Base-by-base conservation (phyloP, 1,140 invertebrate genomes). In the Microplitis mediator region DNA sequence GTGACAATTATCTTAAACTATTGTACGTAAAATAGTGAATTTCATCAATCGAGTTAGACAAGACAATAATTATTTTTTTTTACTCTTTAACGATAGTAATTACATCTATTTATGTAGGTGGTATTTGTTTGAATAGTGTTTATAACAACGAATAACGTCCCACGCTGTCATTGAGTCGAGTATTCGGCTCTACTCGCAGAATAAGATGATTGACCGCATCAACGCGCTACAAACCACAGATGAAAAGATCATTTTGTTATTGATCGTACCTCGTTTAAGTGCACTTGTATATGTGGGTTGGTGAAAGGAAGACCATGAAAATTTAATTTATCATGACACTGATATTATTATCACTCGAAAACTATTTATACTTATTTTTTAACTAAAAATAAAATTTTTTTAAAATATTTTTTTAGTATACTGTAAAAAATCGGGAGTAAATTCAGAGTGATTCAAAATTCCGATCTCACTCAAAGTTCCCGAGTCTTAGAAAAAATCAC, bases 281-380 rank as follows among this genome's bases (percentile, higher is more conserved):
- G 56, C 56, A 58, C 23, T 58, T 9, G 39, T 45, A 58, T 23
- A 23, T 58, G 56, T 58, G 23, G 14, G 23, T 58, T 58, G 56
- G 56, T 58, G 56, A 58, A 58, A 58, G 56, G 56, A 58, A 58
- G 56, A 58, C 39, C 39, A 45, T 58, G 23, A 58, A 58, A 58
- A 58, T 58, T 58, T 58, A 58, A 58, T 58, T 58, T 58, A 23
- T 11, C 56, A 31, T 58, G 14, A 58, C 39, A 45, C 39, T 58
- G 56, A 58, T 9, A 31, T 58, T 9, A 23, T 58, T 58, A 56
- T 56, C 52, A 56, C 11, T 45, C 39, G 11, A 45, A 45, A 45
- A 45, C 6, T 45, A 45, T 23, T 23, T 23, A 23, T 23, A 23
- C 23, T 23, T 23, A 23, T 23, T 23, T 23, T 23, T 23, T 23